Evolutionary conservation across 2,888 invertebrate species (phyloP).

Genomic region (Cephus runcator): DNA sequence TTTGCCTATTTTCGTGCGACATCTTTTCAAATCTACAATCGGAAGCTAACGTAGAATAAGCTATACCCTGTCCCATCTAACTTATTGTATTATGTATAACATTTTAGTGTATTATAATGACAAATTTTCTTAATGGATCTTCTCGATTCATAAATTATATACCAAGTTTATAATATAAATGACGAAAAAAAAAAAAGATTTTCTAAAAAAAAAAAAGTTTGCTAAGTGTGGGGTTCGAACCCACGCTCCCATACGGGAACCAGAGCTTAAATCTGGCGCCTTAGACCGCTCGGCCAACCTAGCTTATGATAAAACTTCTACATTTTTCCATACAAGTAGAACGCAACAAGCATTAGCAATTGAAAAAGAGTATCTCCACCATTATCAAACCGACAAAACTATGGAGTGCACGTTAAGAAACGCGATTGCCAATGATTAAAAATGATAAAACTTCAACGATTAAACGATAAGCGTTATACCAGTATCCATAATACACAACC

Average conservation of each 20-base stretch:
- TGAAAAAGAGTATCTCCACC: not conserved
- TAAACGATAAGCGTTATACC: not conserved
- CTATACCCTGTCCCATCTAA: not conserved
- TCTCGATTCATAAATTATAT: too few species aligned
- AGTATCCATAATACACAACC: not conserved
- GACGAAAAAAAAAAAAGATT: not conserved
- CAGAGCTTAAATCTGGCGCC: slow-evolving; percentile 78
- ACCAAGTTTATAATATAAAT: not conserved
- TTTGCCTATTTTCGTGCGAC: not conserved
- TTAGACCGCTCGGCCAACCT: slow-evolving; percentile 78
- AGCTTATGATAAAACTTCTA: slow-evolving; percentile 51
- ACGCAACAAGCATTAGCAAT: not conserved
- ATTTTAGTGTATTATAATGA: not conserved
- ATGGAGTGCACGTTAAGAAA: not conserved
- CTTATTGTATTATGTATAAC: not conserved
- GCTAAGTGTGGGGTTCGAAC: slow-evolving; percentile 78
- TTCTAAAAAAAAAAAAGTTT: slow-evolving; percentile 50
- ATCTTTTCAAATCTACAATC: not conserved
- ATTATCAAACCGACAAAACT: not conserved
- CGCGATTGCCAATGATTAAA: not conserved
- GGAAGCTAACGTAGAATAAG: not conserved
- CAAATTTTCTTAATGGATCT: too few species aligned
- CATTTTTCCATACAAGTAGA: not conserved
- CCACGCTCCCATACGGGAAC: slow-evolving; percentile 75
- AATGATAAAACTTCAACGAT: not conserved